Percentiles rank a stretch among this genome's conserved stretches.
These are phyloP conservation scores for Caradrina kadenii DNA, from an alignment of 2,888 invertebrate genomes.

Conservation along the genomic window DNA sequence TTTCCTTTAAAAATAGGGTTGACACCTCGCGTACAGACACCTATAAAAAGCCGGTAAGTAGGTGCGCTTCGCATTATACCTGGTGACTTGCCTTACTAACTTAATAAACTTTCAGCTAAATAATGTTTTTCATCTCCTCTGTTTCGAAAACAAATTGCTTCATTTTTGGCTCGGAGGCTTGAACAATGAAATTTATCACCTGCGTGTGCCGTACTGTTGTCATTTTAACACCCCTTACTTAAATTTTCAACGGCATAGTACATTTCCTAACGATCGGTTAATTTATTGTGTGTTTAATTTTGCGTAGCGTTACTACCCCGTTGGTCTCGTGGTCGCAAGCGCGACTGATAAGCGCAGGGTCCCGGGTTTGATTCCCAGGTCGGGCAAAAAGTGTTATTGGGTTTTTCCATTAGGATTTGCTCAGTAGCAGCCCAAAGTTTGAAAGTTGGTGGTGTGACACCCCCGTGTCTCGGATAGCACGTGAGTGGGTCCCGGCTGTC, in stretches of 20 bases:
- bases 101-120: conserved; percentile 84
- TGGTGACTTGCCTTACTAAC: conserved; percentile 65
- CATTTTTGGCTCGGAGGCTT: conserved; percentile 83
- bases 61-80: conserved; percentile 24
- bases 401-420: too few species aligned
- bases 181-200: conserved; percentile 86
- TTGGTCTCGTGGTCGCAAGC: too few species aligned
- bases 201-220: conserved; percentile 76
- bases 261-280: conserved; percentile 38
- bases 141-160: conserved; percentile 87
- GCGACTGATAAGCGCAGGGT: too few species aligned
- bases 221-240: conserved; percentile 69
- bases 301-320: too few species aligned
- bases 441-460: too few species aligned
- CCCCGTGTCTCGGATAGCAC: too few species aligned
- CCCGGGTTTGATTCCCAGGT: too few species aligned
- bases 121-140: conserved; percentile 89
- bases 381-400: too few species aligned
- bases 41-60: conserved; percentile 16
- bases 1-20: not conserved
- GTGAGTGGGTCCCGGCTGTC: too few species aligned
- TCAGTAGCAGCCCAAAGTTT: too few species aligned
- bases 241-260: conserved; percentile 49
- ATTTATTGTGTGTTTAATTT: conserved; percentile 32
- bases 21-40: not conserved